Evolutionary conservation across 2,888 invertebrate species (phyloP).

Genomic region (Chrysodeixis includens): DNA sequence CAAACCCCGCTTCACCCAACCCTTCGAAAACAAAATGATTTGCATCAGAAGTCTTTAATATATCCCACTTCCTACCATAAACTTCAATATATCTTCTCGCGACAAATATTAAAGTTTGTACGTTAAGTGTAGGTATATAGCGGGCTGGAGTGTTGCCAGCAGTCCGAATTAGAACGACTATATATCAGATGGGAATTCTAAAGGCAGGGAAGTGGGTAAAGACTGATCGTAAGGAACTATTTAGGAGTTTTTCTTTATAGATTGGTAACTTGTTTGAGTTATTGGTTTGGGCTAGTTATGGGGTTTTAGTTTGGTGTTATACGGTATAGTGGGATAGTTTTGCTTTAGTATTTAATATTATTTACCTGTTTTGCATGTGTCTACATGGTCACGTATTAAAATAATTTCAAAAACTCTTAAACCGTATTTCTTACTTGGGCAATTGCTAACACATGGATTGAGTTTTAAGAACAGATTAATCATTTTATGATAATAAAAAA

Average conservation of each 20-base stretch:
- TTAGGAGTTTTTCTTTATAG: slow-evolving; percentile 26
- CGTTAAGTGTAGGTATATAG: slow-evolving; percentile 60
- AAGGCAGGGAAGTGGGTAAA: slow-evolving; percentile 68
- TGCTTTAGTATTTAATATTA: too few species aligned
- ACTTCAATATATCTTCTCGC: slow-evolving; percentile 71
- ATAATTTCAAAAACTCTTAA: too few species aligned
- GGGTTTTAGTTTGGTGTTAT: too few species aligned
- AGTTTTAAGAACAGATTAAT: too few species aligned
- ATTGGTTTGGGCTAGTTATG: too few species aligned
- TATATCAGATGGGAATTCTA: slow-evolving; percentile 75
- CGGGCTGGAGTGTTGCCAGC: slow-evolving; percentile 67
- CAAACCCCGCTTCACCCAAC: background rate
- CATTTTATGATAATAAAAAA: too few species aligned
- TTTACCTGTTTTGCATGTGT: too few species aligned
- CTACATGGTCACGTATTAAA: too few species aligned
- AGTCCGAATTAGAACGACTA: slow-evolving; percentile 74
- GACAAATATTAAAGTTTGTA: slow-evolving; percentile 76
- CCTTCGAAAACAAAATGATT: slow-evolving; percentile 33
- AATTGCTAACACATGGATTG: too few species aligned
- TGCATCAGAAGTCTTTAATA: slow-evolving; percentile 55
- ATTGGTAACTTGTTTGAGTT: background rate
- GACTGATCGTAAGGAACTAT: slow-evolving; percentile 59
- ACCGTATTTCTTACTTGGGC: too few species aligned
- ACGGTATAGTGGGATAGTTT: too few species aligned
- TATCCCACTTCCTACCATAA: slow-evolving; percentile 56